Percentiles rank a stretch among this genome's conserved stretches.
These are phyloP conservation scores for Hippocampus guttulatus DNA, from an alignment of 2,113 vertebrate genomes.

Conservation along the genomic window DNA sequence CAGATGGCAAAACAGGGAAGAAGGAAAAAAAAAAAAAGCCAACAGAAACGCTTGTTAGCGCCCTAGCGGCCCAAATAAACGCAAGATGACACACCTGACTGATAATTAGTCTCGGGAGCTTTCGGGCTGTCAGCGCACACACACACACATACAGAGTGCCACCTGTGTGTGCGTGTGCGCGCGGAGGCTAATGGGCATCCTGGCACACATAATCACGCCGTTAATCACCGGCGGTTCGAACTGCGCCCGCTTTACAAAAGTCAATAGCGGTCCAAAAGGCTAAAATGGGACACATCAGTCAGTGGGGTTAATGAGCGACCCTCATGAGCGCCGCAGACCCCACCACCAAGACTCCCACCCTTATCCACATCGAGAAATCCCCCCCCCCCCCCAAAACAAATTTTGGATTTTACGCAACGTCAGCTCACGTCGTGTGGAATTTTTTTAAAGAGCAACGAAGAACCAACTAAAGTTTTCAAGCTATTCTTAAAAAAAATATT, in stretches of 20 bases:
- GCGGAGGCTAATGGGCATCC: slow-evolving; percentile 59
- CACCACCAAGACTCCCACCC: neutral
- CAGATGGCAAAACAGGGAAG: slow-evolving; percentile 8
- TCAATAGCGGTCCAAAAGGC: slow-evolving; percentile 43
- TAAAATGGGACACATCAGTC: slow-evolving; percentile 43
- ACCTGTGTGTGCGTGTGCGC: slow-evolving; percentile 5
- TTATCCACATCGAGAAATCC: neutral
- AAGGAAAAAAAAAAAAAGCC: slow-evolving; percentile 22
- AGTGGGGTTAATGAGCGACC: slow-evolving; percentile 40
- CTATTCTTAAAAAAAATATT: neutral
- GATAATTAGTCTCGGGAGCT: slow-evolving; percentile 68
- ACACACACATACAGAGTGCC: slow-evolving; percentile 20
- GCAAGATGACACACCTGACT: slow-evolving; percentile 63
- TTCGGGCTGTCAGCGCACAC: slow-evolving; percentile 17
- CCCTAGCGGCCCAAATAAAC: slow-evolving; percentile 65
- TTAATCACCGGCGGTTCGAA: slow-evolving; percentile 46
- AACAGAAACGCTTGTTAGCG: slow-evolving; percentile 54
- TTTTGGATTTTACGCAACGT: neutral
- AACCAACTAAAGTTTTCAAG: neutral
- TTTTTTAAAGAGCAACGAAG: neutral
- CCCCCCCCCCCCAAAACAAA: neutral
- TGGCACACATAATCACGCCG: slow-evolving; percentile 62
- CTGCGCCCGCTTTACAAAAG: slow-evolving; percentile 26
- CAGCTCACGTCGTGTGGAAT: neutral
- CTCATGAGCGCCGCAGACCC: neutral